Evolutionary conservation across 2,113 vertebrate species (phyloP).

Genomic region (Australoheros scitulus): DNA sequence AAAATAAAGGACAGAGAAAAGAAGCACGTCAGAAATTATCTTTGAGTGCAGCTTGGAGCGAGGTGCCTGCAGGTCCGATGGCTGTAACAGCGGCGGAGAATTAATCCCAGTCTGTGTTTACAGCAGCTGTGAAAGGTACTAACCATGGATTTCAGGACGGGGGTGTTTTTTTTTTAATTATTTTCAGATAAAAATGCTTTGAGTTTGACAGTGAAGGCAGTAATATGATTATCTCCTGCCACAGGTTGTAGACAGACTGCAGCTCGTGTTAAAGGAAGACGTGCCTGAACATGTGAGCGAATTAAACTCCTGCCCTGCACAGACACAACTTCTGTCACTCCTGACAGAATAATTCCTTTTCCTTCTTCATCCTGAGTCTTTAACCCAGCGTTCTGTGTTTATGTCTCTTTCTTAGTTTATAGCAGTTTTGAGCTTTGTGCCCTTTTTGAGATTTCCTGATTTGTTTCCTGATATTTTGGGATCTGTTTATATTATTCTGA

Average conservation of each 20-base stretch:
- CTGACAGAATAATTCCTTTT: too few species aligned
- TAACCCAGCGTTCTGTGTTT: too few species aligned
- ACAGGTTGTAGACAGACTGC: not conserved
- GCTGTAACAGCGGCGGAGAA: not conserved
- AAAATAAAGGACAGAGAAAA: slow-evolving; percentile 40
- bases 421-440: too few species aligned
- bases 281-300: too few species aligned
- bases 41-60: slow-evolving; percentile 21
- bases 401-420: too few species aligned
- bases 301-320: too few species aligned
- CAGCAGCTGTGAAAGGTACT: not conserved
- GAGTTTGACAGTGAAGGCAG: not conserved
- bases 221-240: not conserved
- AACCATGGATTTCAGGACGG: not conserved
- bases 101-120: slow-evolving; percentile 24
- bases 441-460: too few species aligned
- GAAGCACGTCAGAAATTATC: slow-evolving; percentile 40
- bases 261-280: too few species aligned
- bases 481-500: too few species aligned
- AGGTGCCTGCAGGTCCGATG: slow-evolving; percentile 2
- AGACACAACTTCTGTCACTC: too few species aligned
- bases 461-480: too few species aligned
- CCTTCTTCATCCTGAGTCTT: too few species aligned
- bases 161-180: not conserved
- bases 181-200: not conserved